Percentiles rank a stretch among this genome's conserved stretches.
phyloP scores from a whole-genome alignment of 2,797 vertebrate genomes.

The Gadopsis bispinosus region DNA sequence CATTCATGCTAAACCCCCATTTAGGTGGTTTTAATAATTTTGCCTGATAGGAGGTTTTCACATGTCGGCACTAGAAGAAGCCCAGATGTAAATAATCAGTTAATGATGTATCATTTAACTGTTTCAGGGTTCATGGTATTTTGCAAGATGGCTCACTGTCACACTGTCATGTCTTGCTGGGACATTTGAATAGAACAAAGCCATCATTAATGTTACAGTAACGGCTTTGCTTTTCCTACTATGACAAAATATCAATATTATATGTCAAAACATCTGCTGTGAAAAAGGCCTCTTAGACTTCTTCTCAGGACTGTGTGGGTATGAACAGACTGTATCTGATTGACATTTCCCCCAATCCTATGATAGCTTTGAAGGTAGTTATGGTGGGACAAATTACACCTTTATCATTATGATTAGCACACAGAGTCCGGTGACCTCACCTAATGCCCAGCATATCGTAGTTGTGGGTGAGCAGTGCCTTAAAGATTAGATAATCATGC shows the following conservation, averaged over 20 bases:
- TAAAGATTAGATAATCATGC: background rate
- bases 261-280: background rate
- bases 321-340: background rate
- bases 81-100: background rate
- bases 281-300: background rate
- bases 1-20: background rate
- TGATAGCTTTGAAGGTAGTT: background rate
- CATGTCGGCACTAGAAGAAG: background rate
- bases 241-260: too few species aligned
- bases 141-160: background rate
- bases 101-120: background rate
- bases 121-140: background rate
- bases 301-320: background rate
- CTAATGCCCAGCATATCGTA: background rate
- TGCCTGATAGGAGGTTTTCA: background rate
- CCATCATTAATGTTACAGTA: background rate
- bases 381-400: background rate
- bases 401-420: background rate
- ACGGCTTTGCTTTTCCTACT: background rate
- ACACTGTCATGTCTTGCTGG: background rate
- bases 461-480: background rate
- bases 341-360: background rate
- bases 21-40: background rate
- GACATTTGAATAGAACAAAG: background rate
- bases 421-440: background rate